phyloP scores from a whole-genome alignment of 1,140 invertebrate genomes.

The Sinella curviseta region DNA sequence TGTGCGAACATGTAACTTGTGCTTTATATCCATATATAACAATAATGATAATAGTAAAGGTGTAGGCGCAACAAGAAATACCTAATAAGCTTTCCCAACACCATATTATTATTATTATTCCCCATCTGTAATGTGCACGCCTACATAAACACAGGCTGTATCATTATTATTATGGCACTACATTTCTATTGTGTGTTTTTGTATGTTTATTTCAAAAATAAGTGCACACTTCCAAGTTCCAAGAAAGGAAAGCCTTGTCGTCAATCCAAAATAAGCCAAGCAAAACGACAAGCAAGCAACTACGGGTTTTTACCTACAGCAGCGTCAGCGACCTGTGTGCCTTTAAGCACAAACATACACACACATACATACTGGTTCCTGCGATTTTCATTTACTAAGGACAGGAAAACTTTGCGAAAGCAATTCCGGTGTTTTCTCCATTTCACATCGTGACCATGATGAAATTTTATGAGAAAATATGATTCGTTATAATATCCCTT shows the following conservation, averaged over 20 bases:
- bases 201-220: too few relatives aligned
- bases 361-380: too few relatives aligned
- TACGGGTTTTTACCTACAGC: too few relatives aligned
- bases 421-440: neutral
- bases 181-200: neutral
- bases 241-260: neutral
- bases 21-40: slow-evolving; percentile 20
- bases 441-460: neutral
- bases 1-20: slow-evolving; percentile 28
- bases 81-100: neutral
- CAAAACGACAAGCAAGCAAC: too few relatives aligned
- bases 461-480: slow-evolving; percentile 15
- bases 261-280: neutral
- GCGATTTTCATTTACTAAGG: neutral
- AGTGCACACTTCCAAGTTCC: neutral
- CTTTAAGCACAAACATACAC: too few relatives aligned
- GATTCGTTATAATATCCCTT: neutral
- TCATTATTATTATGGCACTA: neutral
- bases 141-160: neutral
- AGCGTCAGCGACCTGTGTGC: too few relatives aligned
- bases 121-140: neutral
- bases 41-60: neutral
- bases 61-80: neutral
- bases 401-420: neutral
- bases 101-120: neutral